Percentiles rank a stretch among this genome's conserved stretches.
Conservation (phyloP, 2,797 vertebrate genomes). For the Rousettus madagascariensis region DNA sequence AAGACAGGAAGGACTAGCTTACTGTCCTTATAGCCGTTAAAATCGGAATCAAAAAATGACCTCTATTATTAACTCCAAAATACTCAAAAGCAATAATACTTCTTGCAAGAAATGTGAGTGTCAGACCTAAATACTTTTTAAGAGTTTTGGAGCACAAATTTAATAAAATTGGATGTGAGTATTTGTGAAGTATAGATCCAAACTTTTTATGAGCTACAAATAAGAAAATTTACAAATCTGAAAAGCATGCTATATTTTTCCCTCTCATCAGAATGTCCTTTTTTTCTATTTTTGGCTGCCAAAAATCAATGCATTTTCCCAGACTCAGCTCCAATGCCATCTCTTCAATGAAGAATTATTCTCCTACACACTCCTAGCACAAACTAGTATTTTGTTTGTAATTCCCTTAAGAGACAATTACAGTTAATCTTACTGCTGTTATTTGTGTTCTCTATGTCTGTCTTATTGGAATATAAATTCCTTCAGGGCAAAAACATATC, state of each 20-base stretch:
- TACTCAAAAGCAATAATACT: not conserved
- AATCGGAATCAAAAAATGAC: not conserved
- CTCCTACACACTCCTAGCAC: not conserved
- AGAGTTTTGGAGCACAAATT: constrained; percentile 7
- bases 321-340: not conserved
- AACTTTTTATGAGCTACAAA: constrained; percentile 41
- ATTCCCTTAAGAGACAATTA: not conserved
- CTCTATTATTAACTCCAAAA: not conserved
- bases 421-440: not conserved
- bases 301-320: not conserved
- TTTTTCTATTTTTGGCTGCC: constrained; percentile 4
- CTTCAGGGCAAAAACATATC: not conserved
- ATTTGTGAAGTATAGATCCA: not conserved
- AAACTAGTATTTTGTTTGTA: not conserved
- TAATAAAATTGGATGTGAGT: not conserved
- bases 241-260: not conserved
- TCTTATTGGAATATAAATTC: constrained; percentile 17
- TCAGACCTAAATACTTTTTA: not conserved
- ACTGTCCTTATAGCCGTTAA: not conserved
- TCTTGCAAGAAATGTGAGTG: not conserved
- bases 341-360: not conserved
- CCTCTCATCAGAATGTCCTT: not conserved
- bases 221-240: not conserved
- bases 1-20: not conserved
- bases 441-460: not conserved